Evolutionary conservation across 2,113 vertebrate genomes (phyloP), one percentile per base, ranked within the genome.

Genomic region (Anolis sagrei): DNA sequence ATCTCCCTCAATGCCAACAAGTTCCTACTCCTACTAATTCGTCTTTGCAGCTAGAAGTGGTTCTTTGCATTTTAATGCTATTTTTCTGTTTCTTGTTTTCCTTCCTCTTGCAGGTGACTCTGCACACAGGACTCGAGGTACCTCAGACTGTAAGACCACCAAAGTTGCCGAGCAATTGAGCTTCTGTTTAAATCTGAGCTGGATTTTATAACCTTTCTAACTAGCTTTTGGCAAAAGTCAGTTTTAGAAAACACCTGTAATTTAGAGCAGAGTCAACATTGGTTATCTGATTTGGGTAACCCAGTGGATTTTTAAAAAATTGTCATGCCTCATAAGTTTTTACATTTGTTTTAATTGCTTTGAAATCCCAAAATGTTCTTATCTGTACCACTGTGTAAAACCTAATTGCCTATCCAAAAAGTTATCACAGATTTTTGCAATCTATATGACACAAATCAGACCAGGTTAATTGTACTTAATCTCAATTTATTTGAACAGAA

Each of bases 51-150:
- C 34, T 70, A 51, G 34, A 72, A 34, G 4, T 70, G 75, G 16
- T n/a, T 0, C 13, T 85, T n/a, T 44, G 11, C 66, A 34, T 58
- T 72, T 69, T 64, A 44, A 82, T 81, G 64, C 18, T 88, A 9
- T 2, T 0, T 32, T 19, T 5, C 83, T 85, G 21, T 79, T 75
- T 93, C 76, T 93, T 93, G 91, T 91, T n/a, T 5, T 1, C 36
- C 29, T 19, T 58, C 4, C 88, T 34, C 74, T 81, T 89, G 6
- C 93, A 99, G 98, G 98, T 98, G 93, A 99, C 98, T 66, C 91
- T 99, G 92, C 95, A 97, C 83, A 98, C 98, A 0, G 98, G 98
- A 90, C 92, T 99, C 94, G 98, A 98, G 89, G 95, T 99, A 89
- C 98, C 98, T 84, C 97, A 97, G 86, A 97, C 90, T 88, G 92